Conservation (phyloP, 2,888 invertebrate genomes). For the Epinotia ramella region DNA sequence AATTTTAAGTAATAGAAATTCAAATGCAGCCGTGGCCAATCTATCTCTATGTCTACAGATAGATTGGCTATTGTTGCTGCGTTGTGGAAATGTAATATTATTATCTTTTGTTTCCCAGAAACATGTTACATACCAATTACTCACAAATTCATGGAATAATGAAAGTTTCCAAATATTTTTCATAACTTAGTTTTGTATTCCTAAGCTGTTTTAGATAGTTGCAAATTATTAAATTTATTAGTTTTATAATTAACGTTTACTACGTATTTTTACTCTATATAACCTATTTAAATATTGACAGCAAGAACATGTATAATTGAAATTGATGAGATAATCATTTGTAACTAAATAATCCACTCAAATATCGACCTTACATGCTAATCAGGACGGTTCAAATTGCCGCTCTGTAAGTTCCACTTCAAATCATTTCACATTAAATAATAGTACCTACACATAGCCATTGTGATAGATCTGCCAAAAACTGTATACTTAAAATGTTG, state of each 20-base stretch:
- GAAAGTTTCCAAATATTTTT: too few relatives aligned
- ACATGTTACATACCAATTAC: too few relatives aligned
- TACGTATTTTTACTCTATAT: not conserved
- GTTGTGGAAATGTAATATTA: not conserved
- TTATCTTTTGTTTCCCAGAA: not conserved
- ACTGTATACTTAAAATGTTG: not conserved
- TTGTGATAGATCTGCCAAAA: not conserved
- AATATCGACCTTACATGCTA: not conserved
- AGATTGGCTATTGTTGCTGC: not conserved
- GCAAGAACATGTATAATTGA: not conserved
- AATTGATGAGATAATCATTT: not conserved
- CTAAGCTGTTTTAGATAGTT: not conserved
- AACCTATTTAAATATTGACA: not conserved
- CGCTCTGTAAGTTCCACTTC: not conserved
- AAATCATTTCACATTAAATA: too few relatives aligned
- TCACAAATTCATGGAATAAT: too few relatives aligned
- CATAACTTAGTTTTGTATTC: too few relatives aligned
- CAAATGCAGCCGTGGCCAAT: not conserved
- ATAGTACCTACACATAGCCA: not conserved
- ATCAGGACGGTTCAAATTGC: not conserved
- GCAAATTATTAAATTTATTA: not conserved
- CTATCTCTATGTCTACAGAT: too few relatives aligned
- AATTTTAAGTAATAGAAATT: conserved; percentile 33
- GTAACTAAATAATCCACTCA: not conserved
- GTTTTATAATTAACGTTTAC: not conserved